Base-by-base conservation (phyloP, 2,888 invertebrate genomes). In the Mesorhabditis belari region DNA sequence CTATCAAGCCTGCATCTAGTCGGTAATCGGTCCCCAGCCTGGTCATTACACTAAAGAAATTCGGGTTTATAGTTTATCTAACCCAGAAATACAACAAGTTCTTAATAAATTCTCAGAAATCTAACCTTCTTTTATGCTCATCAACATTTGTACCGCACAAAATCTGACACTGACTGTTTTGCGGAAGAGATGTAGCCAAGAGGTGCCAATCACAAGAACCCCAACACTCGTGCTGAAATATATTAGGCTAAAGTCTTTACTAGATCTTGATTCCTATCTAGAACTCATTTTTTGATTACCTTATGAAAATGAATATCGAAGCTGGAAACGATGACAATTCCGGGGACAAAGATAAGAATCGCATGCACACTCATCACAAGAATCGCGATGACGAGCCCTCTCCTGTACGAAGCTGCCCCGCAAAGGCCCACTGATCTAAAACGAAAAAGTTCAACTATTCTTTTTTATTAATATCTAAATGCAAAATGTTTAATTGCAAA, bases 221-320 rank as follows among this genome's bases (percentile, higher is more conserved):
- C 66, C 69, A 77, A 52, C 77, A 77, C 60, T 76, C 73, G 50
- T 75, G 72, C 75, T 75, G 58, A 49, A 69, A 62, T 35, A 6
- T n/a, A n/a, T n/a, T n/a, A n/a, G n/a, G n/a, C n/a, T n/a, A n/a
- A n/a, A n/a, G n/a, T n/a, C n/a, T n/a, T n/a, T n/a, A n/a, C n/a
- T n/a, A n/a, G n/a, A n/a, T n/a, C n/a, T n/a, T n/a, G n/a, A n/a
- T n/a, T n/a, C n/a, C n/a, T n/a, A n/a, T n/a, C n/a, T n/a, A n/a
- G n/a, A n/a, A n/a, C n/a, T n/a, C n/a, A n/a, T n/a, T n/a, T n/a
- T n/a, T n/a, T n/a, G n/a, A n/a, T 5, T 55, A 75, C 76, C 63
- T 76, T 67, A 63, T 75, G 76, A 51, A 77, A 77, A 58, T 77
- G 76, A 62, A 77, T 76, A 58, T 77, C 77, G 56, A 77, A 76